phyloP scores from a whole-genome alignment of 1,140 invertebrate genomes.

The Bombus superbus region DNA sequence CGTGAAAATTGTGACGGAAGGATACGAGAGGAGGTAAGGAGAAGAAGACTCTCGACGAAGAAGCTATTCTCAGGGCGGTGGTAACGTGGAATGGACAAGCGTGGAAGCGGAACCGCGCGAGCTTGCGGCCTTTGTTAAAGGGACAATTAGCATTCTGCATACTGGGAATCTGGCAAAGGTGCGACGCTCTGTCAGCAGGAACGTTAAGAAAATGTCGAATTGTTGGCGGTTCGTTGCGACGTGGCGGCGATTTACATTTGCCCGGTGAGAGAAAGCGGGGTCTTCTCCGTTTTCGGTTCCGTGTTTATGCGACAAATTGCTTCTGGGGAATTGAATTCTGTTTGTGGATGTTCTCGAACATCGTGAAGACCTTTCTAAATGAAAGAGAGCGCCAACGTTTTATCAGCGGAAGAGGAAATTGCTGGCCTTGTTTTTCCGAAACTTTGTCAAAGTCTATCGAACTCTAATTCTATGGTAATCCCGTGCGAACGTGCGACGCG shows the following conservation, averaged over 20 bases:
- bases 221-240: slow-evolving; percentile 23
- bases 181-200: slow-evolving; percentile 45
- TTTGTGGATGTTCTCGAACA: background rate
- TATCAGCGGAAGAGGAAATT: background rate
- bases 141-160: slow-evolving; percentile 72
- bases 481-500: background rate
- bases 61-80: slow-evolving; percentile 34
- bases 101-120: background rate
- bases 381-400: background rate
- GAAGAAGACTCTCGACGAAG: background rate
- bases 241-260: slow-evolving; percentile 50
- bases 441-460: background rate
- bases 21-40: background rate
- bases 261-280: background rate
- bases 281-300: background rate
- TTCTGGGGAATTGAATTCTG: background rate
- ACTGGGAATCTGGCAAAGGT: slow-evolving; percentile 55
- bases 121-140: slow-evolving; percentile 59
- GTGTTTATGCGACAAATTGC: slow-evolving; percentile 7
- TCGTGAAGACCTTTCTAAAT: background rate
- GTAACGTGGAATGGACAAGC: slow-evolving; percentile 1
- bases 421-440: background rate
- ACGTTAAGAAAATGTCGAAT: slow-evolving; percentile 51
- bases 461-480: background rate
- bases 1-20: background rate